A percentile compares a stretch with the other conserved stretches of the same genome.
These are phyloP conservation scores for Sylvietta virens DNA, from an alignment of 2,113 vertebrate species.

Conservation along the genomic window DNA sequence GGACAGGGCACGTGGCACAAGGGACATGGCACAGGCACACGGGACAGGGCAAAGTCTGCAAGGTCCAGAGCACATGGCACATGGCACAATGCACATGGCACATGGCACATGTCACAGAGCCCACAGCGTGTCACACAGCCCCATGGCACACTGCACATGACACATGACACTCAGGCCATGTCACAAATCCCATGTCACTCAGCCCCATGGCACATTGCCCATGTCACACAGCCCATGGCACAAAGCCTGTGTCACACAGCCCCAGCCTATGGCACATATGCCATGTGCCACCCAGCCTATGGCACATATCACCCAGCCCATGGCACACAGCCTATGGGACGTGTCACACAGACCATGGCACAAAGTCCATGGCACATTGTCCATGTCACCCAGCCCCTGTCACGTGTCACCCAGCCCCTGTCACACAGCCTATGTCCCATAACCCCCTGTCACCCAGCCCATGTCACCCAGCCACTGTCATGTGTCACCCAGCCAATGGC, in stretches of 20 bases:
- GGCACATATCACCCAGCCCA: neutral
- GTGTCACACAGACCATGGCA: neutral
- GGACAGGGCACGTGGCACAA: accelerated
- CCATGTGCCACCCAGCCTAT: neutral
- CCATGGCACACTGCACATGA: neutral
- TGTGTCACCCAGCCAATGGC: neutral
- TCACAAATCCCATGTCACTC: neutral
- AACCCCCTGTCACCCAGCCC: neutral
- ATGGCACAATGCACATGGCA: no score
- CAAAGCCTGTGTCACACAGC: neutral
- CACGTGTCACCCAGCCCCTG: neutral
- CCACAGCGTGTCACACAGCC: neutral
- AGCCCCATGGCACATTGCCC: neutral
- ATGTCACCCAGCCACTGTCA: accelerated
- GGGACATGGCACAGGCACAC: accelerated
- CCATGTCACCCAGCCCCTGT: neutral
- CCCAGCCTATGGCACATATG: neutral
- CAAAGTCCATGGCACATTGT: no score
- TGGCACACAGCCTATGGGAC: neutral
- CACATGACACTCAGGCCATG: no score
- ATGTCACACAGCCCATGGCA: no score
- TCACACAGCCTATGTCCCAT: neutral
- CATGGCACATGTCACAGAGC: no score
- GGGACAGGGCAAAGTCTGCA: accelerated
- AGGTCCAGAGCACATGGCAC: accelerated